Base-by-base conservation (phyloP, 2,888 invertebrate species). In the Periphyllus acericola region DNA sequence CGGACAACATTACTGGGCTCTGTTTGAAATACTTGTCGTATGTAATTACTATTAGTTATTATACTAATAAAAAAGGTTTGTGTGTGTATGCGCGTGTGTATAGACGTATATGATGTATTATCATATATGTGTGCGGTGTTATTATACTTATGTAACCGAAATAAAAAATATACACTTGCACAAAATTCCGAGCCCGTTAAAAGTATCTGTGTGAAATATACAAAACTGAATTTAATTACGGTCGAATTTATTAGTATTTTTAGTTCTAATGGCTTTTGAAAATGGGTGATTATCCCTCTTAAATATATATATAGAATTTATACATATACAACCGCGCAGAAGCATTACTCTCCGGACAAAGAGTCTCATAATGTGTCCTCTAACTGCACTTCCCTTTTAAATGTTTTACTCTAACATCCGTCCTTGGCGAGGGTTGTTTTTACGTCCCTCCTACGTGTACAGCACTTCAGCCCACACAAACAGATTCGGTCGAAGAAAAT, bases 311-410 rank as follows among this genome's bases (percentile, higher is more conserved):
- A 46, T 3, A 46, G 14, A n/a, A n/a, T n/a, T n/a, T 36, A 60
- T 25, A 60, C 60, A 25, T 25, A 60, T 60, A 60, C 80, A 40
- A 34, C 21, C 60, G 60, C 52, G 60, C 17, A 25, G 29, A 34
- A 34, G 34, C 34, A 36, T 36, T 46, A 68, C 36, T 80, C 36
- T 40, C 36, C 0, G 52, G 17, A 83, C 82, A 83, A 83, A 83
- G 72, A 55, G 72, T n/a, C 82, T 52, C 82, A 17, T 72, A 83
- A 83, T 83, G 82, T n/a, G 82, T 72, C 71, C 71, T 71, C 21
- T 72, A 72, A 72, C 82, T 72, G 72, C 74, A 36, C 55, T 83
- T 83, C 74, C 83, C 55, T 83, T 82, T 74, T 83, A 83, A 83
- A 83, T 83, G 74, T 74, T 60, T 60, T 55, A 74, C 83, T 74